phyloP scores from a whole-genome alignment of 2,113 vertebrate genomes.

The Muntiacus reevesi region DNA sequence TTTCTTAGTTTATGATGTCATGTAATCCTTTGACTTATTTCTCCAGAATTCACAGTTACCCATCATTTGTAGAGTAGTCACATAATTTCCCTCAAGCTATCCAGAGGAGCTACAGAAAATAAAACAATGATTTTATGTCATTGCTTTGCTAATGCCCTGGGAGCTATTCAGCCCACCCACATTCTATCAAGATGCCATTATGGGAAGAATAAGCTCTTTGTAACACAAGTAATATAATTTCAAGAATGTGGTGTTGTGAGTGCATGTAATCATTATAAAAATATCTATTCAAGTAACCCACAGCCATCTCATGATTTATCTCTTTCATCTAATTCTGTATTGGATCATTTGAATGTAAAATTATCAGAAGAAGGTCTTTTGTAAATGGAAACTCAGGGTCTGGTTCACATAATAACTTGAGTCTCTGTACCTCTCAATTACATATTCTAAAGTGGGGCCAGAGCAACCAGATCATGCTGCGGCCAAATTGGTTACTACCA shows the following conservation, averaged over 20 bases:
- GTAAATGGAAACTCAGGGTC: conserved; percentile 23
- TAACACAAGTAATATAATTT: conserved; percentile 63
- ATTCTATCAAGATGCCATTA: conserved; percentile 65
- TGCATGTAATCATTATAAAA: conserved; percentile 56
- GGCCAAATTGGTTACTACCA: neutral
- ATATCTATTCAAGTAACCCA: conserved; percentile 54
- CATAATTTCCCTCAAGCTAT: conserved; percentile 52
- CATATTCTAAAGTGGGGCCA: neutral
- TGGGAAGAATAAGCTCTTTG: conserved; percentile 69
- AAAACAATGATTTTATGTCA: conserved; percentile 76
- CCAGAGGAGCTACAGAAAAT: conserved; percentile 66
- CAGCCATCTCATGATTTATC: conserved; percentile 40
- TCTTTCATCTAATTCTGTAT: conserved; percentile 53
- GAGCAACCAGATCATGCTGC: neutral
- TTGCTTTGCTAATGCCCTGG: conserved; percentile 53
- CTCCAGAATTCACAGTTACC: conserved; percentile 26
- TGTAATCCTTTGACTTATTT: conserved; percentile 28
- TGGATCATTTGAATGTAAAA: conserved; percentile 23
- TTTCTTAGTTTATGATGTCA: conserved; percentile 58
- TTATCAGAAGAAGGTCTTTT: conserved; percentile 28
- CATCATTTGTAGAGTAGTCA: conserved; percentile 5
- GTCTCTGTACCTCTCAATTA: neutral
- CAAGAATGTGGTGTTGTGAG: conserved; percentile 62
- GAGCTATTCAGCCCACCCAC: conserved; percentile 66
- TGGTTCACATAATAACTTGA: neutral